Evolutionary conservation across 2,797 vertebrate species (phyloP), one percentile per base, ranked within the genome.

Genomic region (Anguilla megastoma): DNA sequence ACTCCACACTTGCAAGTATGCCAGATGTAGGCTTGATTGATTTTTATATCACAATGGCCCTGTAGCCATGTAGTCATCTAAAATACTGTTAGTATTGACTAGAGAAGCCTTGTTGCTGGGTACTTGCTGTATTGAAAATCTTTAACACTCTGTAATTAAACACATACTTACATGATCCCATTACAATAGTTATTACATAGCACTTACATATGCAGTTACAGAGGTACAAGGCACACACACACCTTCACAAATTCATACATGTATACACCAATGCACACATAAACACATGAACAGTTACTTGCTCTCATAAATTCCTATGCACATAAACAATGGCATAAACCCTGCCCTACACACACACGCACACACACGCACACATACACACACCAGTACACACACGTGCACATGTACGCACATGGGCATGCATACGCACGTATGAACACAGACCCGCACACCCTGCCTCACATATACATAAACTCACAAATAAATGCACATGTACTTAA

Each of bases 381-480:
- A 63, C 18, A 63, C 58, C 14, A 60, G 3, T 24, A 60, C 58
- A 63, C 21, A 18, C 27, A 76, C 71, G 16, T 16, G 14, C 71
- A 76, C 27, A 41, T n/a, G 7, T n/a, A 9, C 9, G 27, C 63
- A 69, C 63, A 69, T 69, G 7, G 2, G 63, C 24, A 69, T 18
- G 45, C 36, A 79, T 6, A 4, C 36, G 16, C 30, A 45, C 36
- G 5, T 6, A 45, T 14, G 16, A 9, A 45, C 48, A 36, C 3
- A 21, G 14, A 27, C 84, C 88, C 79, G 56, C 74, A 21, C 45
- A n/a, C 9, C 2, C 50, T 86, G 2, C 79, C 80, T 2, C 24
- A 84, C 88, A 79, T 30, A n/a, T 56, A 30, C 86, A 86, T 16
- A 83, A 54, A 69, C 88, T 60, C 71, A 90, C 63, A 69, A 6